Conservation (phyloP, 1,140 invertebrate species). For the Nasonia giraulti region DNA sequence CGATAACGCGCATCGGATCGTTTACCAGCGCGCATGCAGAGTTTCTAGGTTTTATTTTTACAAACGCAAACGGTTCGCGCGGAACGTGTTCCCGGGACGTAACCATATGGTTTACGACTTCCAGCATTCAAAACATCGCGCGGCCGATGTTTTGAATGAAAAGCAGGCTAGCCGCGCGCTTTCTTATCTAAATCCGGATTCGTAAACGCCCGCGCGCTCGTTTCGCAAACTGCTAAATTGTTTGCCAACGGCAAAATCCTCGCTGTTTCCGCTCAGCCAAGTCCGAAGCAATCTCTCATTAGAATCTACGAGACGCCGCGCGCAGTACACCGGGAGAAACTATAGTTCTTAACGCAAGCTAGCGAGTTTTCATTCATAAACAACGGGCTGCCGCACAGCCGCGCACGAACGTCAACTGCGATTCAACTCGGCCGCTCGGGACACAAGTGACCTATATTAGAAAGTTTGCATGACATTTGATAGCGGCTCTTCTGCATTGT, state of each 20-base stretch:
- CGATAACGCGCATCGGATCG: too few relatives aligned
- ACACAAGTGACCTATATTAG: not conserved
- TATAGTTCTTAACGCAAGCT: not conserved
- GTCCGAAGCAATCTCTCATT: too few relatives aligned
- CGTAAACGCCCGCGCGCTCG: not conserved
- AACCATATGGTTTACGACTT: not conserved
- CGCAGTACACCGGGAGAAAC: too few relatives aligned
- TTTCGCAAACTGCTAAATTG: not conserved
- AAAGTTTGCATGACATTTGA: not conserved
- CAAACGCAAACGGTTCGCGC: not conserved
- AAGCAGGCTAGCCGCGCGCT: not conserved
- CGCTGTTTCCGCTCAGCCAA: too few relatives aligned
- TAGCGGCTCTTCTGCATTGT: not conserved
- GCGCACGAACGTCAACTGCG: not conserved
- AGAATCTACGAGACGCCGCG: too few relatives aligned
- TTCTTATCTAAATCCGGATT: not conserved
- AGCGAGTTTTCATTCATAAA: conserved; percentile 17
- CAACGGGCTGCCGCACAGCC: not conserved
- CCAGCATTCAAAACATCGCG: too few relatives aligned
- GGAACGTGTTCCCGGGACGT: not conserved
- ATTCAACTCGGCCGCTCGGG: not conserved
- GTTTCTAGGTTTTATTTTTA: too few relatives aligned
- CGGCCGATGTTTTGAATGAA: not conserved
- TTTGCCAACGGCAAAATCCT: not conserved
- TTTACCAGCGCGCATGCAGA: too few relatives aligned